These are phyloP conservation scores for Cairina moschata DNA, from an alignment of 2,113 vertebrate species.

Conservation along the genomic window DNA sequence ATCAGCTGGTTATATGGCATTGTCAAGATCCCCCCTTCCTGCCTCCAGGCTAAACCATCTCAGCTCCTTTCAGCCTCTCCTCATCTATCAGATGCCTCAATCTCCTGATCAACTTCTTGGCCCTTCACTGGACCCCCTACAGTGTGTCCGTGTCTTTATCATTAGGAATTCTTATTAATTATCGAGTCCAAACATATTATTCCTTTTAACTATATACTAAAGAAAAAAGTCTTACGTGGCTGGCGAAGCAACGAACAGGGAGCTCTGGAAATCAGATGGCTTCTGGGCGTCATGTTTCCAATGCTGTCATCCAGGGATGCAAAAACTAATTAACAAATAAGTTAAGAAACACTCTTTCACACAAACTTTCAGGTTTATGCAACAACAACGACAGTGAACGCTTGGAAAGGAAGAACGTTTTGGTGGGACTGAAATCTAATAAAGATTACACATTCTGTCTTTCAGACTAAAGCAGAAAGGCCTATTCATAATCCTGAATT, in stretches of 20 bases:
- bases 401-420: not conserved
- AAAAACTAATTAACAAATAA: slow-evolving; percentile 62
- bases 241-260: slow-evolving; percentile 71
- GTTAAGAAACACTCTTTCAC: slow-evolving; percentile 67
- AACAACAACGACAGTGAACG: not conserved
- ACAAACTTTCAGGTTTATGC: not conserved
- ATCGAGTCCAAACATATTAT: not conserved
- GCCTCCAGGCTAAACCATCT: not conserved
- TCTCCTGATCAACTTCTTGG: fast-evolving
- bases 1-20: not conserved
- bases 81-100: not conserved
- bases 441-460: not conserved
- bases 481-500: not conserved
- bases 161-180: not conserved
- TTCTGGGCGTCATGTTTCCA: slow-evolving; percentile 65
- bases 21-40: not conserved
- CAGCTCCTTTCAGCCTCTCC: not conserved
- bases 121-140: not conserved
- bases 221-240: slow-evolving; percentile 69
- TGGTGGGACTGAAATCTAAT: not conserved
- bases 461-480: not conserved
- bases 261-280: slow-evolving; percentile 65
- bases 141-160: not conserved
- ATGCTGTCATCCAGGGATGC: slow-evolving; percentile 73
- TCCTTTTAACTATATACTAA: not conserved